A percentile compares a stretch with the other conserved stretches of the same genome.
phyloP scores from a whole-genome alignment of 2,113 vertebrate genomes.

The Actenoides hombroni region DNA sequence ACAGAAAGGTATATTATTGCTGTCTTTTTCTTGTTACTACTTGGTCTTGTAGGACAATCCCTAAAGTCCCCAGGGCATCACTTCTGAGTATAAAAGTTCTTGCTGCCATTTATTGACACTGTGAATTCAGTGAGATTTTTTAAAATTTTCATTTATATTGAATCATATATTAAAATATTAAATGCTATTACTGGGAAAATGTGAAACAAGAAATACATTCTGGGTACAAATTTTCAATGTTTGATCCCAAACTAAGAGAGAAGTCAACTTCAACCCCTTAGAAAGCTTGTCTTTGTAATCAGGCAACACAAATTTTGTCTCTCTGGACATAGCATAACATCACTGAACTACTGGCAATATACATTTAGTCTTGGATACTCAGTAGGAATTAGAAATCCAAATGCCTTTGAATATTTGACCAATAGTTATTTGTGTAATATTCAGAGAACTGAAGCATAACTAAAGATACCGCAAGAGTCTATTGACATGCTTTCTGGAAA shows the following conservation, averaged over 20 bases:
- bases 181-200: background rate
- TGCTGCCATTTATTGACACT: background rate
- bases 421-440: background rate
- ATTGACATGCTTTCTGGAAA: background rate
- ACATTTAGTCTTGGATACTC: background rate
- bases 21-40: background rate
- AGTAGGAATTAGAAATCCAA: background rate
- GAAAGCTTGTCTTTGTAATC: background rate
- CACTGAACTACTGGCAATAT: background rate
- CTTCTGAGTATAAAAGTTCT: background rate
- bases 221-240: background rate
- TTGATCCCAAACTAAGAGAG: background rate
- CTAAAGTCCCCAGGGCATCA: background rate
- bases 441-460: slow-evolving; percentile 17
- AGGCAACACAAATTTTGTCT: background rate
- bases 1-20: background rate
- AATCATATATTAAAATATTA: background rate
- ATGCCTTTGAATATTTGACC: background rate
- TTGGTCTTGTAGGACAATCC: background rate
- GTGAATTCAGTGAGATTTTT: background rate
- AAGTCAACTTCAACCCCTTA: background rate
- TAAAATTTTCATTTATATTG: background rate
- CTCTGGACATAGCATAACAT: accelerated
- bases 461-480: background rate
- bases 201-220: background rate